phyloP scores from a whole-genome alignment of 2,888 invertebrate genomes.

The Temnothorax rugatulus region DNA sequence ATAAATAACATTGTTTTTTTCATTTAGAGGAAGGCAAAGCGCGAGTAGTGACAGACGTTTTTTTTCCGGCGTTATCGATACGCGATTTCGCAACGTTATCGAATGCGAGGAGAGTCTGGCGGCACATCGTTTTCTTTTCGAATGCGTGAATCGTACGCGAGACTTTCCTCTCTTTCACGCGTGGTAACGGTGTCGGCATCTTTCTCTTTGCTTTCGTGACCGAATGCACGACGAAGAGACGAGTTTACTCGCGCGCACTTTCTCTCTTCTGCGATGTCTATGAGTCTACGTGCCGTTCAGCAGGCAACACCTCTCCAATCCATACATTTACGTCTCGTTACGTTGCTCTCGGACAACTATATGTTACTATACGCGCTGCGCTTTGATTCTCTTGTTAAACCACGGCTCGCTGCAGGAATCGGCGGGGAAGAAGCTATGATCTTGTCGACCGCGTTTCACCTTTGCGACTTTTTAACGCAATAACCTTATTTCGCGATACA shows the following conservation, averaged over 20 bases:
- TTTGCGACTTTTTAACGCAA: not conserved
- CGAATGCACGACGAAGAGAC: constrained; percentile 42
- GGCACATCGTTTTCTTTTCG: constrained; percentile 23
- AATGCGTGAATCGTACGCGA: constrained; percentile 28
- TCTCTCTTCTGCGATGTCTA: constrained; percentile 78
- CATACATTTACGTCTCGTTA: constrained; percentile 20
- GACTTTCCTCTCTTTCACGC: constrained; percentile 42
- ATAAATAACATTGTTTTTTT: not conserved
- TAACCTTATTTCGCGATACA: not conserved
- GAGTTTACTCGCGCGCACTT: constrained; percentile 73
- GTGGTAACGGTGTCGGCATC: constrained; percentile 61
- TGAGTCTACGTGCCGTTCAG: constrained; percentile 72
- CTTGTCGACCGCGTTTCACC: not conserved
- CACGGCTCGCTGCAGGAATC: constrained; percentile 59
- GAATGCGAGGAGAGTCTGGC: not conserved
- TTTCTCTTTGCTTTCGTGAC: constrained; percentile 81
- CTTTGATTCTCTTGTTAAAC: constrained; percentile 59
- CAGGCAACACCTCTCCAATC: constrained; percentile 40
- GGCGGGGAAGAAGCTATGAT: constrained; percentile 31
- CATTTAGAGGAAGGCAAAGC: not conserved
- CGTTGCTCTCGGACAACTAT: not conserved
- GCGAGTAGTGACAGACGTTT: not conserved
- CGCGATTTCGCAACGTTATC: constrained; percentile 14
- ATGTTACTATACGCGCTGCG: constrained; percentile 31
- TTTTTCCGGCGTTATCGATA: not conserved